Evolutionary conservation across 2,113 vertebrate genomes (phyloP).

Genomic region (Acinonyx jubatus): DNA sequence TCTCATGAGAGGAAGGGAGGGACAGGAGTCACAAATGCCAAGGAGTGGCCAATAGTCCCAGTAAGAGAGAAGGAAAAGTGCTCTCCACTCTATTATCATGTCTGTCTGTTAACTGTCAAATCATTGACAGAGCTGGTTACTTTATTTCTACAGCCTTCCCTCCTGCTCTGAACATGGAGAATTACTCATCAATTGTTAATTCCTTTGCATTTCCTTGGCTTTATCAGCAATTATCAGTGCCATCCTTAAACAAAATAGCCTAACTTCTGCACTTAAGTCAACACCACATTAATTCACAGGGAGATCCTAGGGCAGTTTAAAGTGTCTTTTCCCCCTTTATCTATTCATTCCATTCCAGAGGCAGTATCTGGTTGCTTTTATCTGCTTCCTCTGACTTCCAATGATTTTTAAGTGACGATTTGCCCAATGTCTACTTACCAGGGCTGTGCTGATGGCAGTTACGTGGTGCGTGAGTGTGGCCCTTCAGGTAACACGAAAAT

Average conservation of each 20-base stretch:
- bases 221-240: neutral
- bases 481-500: neutral
- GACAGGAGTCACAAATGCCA: neutral
- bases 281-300: neutral
- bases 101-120: neutral
- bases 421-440: neutral
- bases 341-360: neutral
- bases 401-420: neutral
- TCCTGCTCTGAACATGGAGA: neutral
- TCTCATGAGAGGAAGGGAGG: neutral
- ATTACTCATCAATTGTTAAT: neutral
- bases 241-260: neutral
- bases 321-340: neutral
- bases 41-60: neutral
- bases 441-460: neutral
- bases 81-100: rapidly evolving
- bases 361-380: neutral
- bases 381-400: neutral
- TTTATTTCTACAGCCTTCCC: neutral
- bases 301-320: neutral
- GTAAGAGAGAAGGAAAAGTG: neutral
- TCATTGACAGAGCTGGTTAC: neutral
- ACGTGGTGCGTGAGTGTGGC: neutral
- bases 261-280: neutral
- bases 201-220: neutral